Evolutionary conservation across 2,888 invertebrate species (phyloP).

Genomic region (Coelogynopora nodosa): DNA sequence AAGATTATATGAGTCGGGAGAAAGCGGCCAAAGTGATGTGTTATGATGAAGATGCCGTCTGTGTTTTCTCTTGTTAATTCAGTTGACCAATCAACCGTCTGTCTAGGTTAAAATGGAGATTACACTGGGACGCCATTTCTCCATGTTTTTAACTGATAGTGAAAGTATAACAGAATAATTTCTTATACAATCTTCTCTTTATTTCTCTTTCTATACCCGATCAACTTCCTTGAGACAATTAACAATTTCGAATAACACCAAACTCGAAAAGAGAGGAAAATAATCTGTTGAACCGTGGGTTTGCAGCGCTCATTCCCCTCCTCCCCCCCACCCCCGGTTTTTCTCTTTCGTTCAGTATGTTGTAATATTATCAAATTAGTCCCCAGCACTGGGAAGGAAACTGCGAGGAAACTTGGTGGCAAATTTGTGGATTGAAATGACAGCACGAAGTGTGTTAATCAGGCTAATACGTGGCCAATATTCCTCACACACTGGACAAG

Average conservation of each 20-base stretch:
- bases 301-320: not conserved
- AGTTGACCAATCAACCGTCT: not conserved
- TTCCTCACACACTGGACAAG: not conserved
- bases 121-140: too few species aligned
- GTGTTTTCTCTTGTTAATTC: not conserved
- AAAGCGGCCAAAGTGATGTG: not conserved
- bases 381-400: not conserved
- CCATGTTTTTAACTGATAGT: not conserved
- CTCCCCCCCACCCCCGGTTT: too few species aligned
- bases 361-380: not conserved
- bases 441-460: not conserved
- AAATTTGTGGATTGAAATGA: not conserved
- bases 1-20: not conserved
- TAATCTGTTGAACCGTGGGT: not conserved
- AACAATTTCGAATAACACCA: not conserved
- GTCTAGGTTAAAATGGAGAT: not conserved
- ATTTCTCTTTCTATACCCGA: too few species aligned
- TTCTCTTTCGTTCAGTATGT: too few species aligned
- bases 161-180: too few species aligned
- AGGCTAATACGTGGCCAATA: not conserved
- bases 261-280: not conserved
- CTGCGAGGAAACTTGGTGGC: too few species aligned
- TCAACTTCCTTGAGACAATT: too few species aligned
- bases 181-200: too few species aligned
- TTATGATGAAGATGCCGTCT: not conserved